Percentiles rank a stretch among this genome's conserved stretches.
phyloP scores from a whole-genome alignment of 2,888 invertebrate species.

The Coecobrya sp. region DNA sequence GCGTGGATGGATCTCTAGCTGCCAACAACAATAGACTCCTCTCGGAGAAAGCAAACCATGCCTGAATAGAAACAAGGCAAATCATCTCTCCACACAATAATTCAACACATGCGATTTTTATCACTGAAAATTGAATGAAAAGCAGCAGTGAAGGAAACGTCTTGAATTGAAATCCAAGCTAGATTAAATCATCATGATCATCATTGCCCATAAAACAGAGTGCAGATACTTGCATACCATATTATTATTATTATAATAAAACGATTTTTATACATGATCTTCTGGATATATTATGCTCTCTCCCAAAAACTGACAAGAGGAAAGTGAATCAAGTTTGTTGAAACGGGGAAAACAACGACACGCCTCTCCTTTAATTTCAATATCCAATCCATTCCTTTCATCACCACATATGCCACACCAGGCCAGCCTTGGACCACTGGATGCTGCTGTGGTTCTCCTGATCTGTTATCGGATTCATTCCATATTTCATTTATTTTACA shows the following conservation, averaged over 20 bases:
- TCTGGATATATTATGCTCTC: not conserved
- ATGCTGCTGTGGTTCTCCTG: no score
- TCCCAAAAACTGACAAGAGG: not conserved
- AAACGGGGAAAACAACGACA: conserved; percentile 22
- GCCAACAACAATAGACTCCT: conserved; percentile 18
- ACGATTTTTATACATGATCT: no score
- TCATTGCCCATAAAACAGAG: no score
- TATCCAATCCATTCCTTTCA: conserved; percentile 47
- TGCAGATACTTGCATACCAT: no score
- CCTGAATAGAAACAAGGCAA: conserved; percentile 31
- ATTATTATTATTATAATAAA: no score
- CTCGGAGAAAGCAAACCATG: conserved; percentile 5
- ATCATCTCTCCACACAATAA: not conserved
- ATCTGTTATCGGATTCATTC: conserved; percentile 19
- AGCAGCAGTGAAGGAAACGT: not conserved
- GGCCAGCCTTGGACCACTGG: not conserved
- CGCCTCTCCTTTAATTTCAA: conserved; percentile 53
- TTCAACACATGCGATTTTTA: not conserved
- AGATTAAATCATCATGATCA: conserved; percentile 21
- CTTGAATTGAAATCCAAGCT: not conserved
- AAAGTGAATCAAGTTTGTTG: not conserved
- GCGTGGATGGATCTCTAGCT: not conserved
- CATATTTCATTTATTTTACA: conserved; percentile 26
- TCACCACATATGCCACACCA: not conserved
- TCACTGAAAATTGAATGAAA: conserved; percentile 19